These are phyloP conservation scores for Latrodectus elegans DNA, from an alignment of 2,888 invertebrate genomes.

Conservation along the genomic window DNA sequence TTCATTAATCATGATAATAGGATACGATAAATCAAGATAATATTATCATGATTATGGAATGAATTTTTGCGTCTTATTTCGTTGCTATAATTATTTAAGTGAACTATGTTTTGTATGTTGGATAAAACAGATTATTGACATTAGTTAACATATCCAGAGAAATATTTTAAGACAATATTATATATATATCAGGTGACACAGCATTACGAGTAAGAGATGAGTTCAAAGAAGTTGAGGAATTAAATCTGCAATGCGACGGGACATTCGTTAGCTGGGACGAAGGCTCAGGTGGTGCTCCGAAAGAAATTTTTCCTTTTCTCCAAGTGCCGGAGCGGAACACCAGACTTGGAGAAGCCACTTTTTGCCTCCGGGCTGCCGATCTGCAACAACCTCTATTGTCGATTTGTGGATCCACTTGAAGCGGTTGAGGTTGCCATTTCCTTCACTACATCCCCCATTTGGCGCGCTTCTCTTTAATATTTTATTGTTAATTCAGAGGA, in stretches of 20 bases:
- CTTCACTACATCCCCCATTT: background rate
- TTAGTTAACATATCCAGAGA: no score
- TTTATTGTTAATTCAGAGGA: no score
- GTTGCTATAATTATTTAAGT: no score
- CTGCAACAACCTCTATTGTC: slow-evolving; percentile 60
- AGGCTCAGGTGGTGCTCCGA: slow-evolving; percentile 37
- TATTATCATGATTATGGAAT: no score
- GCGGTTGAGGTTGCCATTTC: background rate
- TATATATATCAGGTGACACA: no score
- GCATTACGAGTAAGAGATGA: no score
- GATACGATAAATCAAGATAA: no score
- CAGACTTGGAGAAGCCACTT: slow-evolving; percentile 7
- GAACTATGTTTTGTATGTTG: no score
- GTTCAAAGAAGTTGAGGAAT: background rate
- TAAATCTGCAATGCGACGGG: background rate
- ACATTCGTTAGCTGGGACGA: slow-evolving; percentile 5
- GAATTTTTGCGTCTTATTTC: no score
- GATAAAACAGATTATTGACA: no score
- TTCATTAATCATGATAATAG: no score
- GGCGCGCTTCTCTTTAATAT: background rate
- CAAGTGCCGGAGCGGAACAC: slow-evolving; percentile 39
- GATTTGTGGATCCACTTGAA: slow-evolving; percentile 46
- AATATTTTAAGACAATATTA: no score
- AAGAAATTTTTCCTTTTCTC: slow-evolving; percentile 11
- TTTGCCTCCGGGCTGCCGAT: slow-evolving; percentile 42